These are phyloP conservation scores for Fragum fragum DNA, from an alignment of 2,888 invertebrate genomes.

Conservation along the genomic window DNA sequence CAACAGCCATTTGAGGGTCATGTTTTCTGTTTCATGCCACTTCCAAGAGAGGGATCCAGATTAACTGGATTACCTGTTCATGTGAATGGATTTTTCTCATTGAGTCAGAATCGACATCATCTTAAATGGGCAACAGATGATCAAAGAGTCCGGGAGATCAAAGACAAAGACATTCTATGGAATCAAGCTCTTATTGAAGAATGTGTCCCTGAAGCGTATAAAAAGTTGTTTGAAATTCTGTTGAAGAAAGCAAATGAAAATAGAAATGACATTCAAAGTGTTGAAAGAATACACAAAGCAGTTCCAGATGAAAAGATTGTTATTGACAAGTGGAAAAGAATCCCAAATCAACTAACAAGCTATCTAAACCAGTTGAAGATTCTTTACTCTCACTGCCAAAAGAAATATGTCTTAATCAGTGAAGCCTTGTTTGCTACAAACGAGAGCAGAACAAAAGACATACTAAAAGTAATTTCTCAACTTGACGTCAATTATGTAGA, in stretches of 20 bases:
- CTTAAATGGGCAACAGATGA: conserved; percentile 83
- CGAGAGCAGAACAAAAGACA: background rate
- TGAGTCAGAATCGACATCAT: conserved; percentile 82
- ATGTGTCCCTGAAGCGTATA: conserved; percentile 77
- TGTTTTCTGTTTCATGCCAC: conserved; percentile 84
- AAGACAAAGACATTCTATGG: conserved; percentile 80
- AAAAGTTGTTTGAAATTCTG: conserved; percentile 34
- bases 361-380: background rate
- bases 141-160: conserved; percentile 50
- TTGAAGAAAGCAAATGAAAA: conserved; percentile 32
- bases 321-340: conserved; percentile 45
- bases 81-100: conserved; percentile 83
- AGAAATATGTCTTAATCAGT: conserved; percentile 1
- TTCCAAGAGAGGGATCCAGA: conserved; percentile 77
- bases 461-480: background rate
- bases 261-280: conserved; percentile 33
- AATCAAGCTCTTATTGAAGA: conserved; percentile 80
- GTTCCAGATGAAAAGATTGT: conserved; percentile 52
- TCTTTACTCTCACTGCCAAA: background rate
- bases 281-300: conserved; percentile 37
- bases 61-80: conserved; percentile 84
- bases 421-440: conserved; percentile 3
- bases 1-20: conserved; percentile 72
- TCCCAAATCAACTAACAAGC: background rate
- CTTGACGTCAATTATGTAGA: background rate